Evolutionary conservation across 1,140 invertebrate species (phyloP), one percentile per base, ranked within the genome.

Genomic region (Octopus sinensis): DNA sequence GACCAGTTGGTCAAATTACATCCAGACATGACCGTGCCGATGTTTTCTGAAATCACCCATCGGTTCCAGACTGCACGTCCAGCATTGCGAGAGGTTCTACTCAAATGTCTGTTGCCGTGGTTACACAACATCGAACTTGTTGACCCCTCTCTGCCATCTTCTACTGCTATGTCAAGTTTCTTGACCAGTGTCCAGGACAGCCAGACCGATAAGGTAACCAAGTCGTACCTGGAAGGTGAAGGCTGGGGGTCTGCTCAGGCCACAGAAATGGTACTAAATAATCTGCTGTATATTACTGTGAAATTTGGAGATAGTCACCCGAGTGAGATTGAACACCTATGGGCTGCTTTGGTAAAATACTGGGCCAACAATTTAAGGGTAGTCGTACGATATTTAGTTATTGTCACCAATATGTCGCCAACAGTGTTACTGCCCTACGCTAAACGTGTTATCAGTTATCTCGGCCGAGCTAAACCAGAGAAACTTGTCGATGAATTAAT

Each of bases 201-300:
- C 79, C 86, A 86, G 53, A 51, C 9, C 13, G 81, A 85, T 2
- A 88, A 89, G 52, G 83, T 79, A 7, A 86, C 88, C 79, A 84
- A 87, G 79, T 86, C 89, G 12, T 87, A 87, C 79, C 84, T 91
- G 79, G 92, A 95, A 6, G 93, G 95, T 79, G 96, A 98, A 91
- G 97, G 97, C 0, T 98, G 97, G 94, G 98, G 98, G 30, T 98
- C 96, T 1, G 96, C 96, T 12, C 87, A 99, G 92, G 98, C 98
- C n/a, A 99, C 98, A 0, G 97, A 99, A 92, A 98, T 99, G 96
- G 96, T 99, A 30, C 93, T 99, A 43, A 99, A 99, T 90, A 99
- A 99, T 92, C 93, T 99, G 0, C 97, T 99, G 90, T 99, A 99
- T 89, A 96, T 99, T 85, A 99, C 97, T 9, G 96, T 96, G 0